Evolutionary conservation across 2,797 vertebrate genomes (phyloP).

Genomic region (Clarias laeviceps): DNA sequence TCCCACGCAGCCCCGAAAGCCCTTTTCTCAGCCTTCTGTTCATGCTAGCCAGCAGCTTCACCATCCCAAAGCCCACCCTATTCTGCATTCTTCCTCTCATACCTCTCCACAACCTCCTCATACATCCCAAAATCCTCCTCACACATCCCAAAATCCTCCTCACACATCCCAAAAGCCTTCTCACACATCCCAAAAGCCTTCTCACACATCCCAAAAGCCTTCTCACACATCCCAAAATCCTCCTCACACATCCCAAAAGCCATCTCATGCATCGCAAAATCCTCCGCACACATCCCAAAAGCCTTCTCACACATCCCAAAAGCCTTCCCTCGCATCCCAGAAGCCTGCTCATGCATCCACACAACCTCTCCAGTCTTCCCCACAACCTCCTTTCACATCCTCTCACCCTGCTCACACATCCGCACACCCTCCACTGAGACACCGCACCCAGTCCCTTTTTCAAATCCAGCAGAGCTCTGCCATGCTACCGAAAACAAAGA

Average conservation of each 20-base stretch:
- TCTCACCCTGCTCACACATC: constrained; percentile 69
- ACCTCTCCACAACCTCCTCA: constrained; percentile 60
- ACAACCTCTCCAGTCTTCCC: constrained; percentile 64
- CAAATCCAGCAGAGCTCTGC: constrained; percentile 68
- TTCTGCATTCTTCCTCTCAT: constrained; percentile 60
- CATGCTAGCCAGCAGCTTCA: constrained; percentile 69
- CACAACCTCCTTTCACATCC: constrained; percentile 51
- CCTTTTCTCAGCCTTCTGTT: constrained; percentile 58
- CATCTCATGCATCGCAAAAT: constrained; percentile 46
- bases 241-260: constrained; percentile 39
- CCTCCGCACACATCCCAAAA: constrained; percentile 66
- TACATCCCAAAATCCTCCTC: constrained; percentile 50
- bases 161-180: constrained; percentile 64
- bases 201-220: constrained; percentile 65
- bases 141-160: constrained; percentile 64
- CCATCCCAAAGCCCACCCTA: constrained; percentile 72
- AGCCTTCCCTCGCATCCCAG: constrained; percentile 36
- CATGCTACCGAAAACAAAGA: constrained; percentile 54
- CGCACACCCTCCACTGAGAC: constrained; percentile 66
- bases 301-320: constrained; percentile 63
- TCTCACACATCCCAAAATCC: neutral
- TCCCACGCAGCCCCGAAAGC: constrained; percentile 44
- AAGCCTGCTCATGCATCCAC: constrained; percentile 66
- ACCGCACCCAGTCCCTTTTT: constrained; percentile 74
- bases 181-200: constrained; percentile 45